Evolutionary conservation across 2,797 vertebrate genomes (phyloP), one percentile per base, ranked within the genome.

Genomic region (Coreius guichenoti): DNA sequence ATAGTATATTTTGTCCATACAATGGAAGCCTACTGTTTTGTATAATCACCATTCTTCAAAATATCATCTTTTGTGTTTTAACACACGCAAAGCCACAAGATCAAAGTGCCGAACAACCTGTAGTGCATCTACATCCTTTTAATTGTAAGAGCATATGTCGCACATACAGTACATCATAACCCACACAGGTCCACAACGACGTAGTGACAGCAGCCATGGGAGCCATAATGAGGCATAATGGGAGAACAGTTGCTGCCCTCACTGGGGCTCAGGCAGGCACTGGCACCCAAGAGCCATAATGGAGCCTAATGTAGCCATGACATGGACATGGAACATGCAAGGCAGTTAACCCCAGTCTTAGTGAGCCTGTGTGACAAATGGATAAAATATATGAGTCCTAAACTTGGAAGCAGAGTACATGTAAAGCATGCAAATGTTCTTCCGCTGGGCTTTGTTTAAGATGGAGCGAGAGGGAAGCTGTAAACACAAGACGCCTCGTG

Each of bases 251-350:
- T 90, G 92, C 92, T 92, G 93, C 90, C 92, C 92, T 89, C 86
- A 78, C 91, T 91, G 92, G 91, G 89, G 90, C 88, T 92, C 92
- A 86, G 91, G 92, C 91, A 90, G 91, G n/a, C n/a, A n/a, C n/a
- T n/a, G 92, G 87, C 91, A 73, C 83, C 79, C 88, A 81, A 83
- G 90, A 93, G 87, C 93, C 92, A 91, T 92, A 91, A 91, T 90
- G 88, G 90, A 94, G 92, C 93, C 94, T 94, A 95, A 95, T 94
- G 93, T 91, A 92, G 92, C 93, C 92, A 92, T 91, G 93, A 95
- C 95, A 94, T 87, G 92, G 91, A 90, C 90, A 90, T 92, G 93
- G 93, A 94, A 95, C 95, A 95, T 91, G 89, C 90, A 90, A 86
- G 65, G 90, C 92, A 93, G 93, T 95, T 95, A 94, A 95, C 94